Evolutionary conservation across 2,113 vertebrate species (phyloP).

Genomic region (Prietella phreatophila): DNA sequence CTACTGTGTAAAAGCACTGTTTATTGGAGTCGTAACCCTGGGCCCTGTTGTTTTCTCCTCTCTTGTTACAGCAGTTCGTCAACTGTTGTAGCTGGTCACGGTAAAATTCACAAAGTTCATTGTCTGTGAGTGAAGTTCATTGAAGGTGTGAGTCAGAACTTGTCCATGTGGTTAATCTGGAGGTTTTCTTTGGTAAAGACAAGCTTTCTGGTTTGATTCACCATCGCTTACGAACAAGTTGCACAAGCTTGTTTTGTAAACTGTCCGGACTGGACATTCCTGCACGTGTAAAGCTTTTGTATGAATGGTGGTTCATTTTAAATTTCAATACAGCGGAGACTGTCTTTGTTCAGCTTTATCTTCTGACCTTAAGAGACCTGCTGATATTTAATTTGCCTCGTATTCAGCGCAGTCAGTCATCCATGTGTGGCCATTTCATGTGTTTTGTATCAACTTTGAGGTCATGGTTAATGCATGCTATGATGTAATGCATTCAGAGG

Average conservation of each 20-base stretch:
- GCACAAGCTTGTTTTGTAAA: too few relatives aligned
- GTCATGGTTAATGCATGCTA: neutral
- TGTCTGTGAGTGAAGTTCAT: constrained; percentile 29
- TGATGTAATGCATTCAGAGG: neutral
- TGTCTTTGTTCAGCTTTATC: neutral
- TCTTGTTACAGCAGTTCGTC: constrained; percentile 13
- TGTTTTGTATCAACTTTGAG: neutral
- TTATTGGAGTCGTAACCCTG: constrained; percentile 2
- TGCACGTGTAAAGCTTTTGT: neutral
- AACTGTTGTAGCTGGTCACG: neutral
- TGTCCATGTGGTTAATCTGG: constrained; percentile 36
- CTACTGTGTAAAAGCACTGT: neutral
- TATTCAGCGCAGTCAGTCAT: neutral
- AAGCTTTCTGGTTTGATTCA: constrained; percentile 15
- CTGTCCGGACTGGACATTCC: neutral
- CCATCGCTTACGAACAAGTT: neutral
- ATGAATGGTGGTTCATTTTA: neutral
- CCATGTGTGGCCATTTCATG: neutral
- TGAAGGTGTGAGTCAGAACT: constrained; percentile 44
- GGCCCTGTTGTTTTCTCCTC: neutral
- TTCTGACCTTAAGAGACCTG: neutral
- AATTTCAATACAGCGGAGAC: neutral
- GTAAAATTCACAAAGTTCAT: constrained; percentile 16
- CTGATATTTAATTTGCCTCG: neutral
- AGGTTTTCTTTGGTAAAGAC: constrained; percentile 31